Conservation (phyloP, 2,888 invertebrate species). For the Caenorhabditis sp. region DNA sequence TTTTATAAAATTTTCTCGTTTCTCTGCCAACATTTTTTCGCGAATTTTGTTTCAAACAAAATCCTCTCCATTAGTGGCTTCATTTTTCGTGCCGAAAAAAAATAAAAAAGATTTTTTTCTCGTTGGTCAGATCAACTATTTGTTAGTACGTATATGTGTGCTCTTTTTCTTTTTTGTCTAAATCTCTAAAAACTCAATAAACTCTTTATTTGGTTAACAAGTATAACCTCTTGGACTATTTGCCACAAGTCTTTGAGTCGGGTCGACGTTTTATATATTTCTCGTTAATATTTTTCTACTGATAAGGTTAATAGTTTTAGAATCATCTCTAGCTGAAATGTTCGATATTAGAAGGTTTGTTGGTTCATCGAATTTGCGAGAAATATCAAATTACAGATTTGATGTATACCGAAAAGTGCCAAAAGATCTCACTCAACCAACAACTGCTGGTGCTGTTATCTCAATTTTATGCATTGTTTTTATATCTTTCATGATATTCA, state of each 20-base stretch:
- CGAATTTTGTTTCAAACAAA: background rate
- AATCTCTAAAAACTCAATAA: slow-evolving; percentile 18
- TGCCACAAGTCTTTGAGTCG: slow-evolving; percentile 28
- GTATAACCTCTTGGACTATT: slow-evolving; percentile 36
- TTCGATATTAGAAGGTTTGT: slow-evolving; percentile 47
- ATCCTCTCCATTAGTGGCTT: background rate
- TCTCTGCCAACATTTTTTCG: no score
- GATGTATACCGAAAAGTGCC: slow-evolving; percentile 77
- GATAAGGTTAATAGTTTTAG: slow-evolving; percentile 1
- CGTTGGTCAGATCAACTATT: slow-evolving; percentile 9
- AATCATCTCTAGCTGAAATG: slow-evolving; percentile 2
- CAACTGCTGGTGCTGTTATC: slow-evolving; percentile 68
- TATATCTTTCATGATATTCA: slow-evolving; percentile 58
- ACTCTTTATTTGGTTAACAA: slow-evolving; percentile 32
- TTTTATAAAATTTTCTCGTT: background rate
- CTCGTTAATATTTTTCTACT: slow-evolving; percentile 20
- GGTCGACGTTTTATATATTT: slow-evolving; percentile 25
- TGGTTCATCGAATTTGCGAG: background rate
- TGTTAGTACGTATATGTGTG: slow-evolving; percentile 11
- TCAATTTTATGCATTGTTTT: slow-evolving; percentile 52
- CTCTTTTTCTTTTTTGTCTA: slow-evolving; percentile 15
- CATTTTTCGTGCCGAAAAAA: background rate
- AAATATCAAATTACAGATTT: slow-evolving; percentile 72
- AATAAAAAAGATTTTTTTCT: background rate
- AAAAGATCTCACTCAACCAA: slow-evolving; percentile 76